Base-by-base conservation (phyloP, 2,113 vertebrate species). In the Anhinga anhinga region DNA sequence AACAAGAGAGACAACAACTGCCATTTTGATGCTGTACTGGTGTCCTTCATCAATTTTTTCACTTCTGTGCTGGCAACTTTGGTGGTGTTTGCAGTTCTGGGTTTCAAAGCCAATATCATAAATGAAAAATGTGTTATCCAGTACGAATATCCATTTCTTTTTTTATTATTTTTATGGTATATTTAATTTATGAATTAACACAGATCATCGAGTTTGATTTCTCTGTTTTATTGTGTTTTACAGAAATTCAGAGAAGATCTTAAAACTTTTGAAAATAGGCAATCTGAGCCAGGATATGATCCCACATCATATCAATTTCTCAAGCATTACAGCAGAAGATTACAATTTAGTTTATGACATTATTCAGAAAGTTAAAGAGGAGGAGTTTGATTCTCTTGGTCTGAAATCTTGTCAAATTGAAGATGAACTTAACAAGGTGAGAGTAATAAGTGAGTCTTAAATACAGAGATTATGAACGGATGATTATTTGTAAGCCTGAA, bases 1-100 rank as follows among this genome's bases (percentile, higher is more conserved):
- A 99, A 99, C 98, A 99, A 99, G 97, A 99, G 99, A 92, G 98
- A 99, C 98, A 99, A 99, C 98, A 99, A 99, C 98, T 99, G 99
- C 98, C 99, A 99, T 97, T 99, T 99, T 32, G 99, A 99, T 73
- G 99, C 99, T 86, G 99, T 99, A 71, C 97, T 99, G 93, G 99
- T 99, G 97, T 99, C 99, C 79, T 99, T 99, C 65, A 99, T 99
- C 98, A 99, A 99, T 94, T 99, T 99, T 98, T 99, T 99, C 98
- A 99, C 99, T 74, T 99, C 99, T 45, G 98, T 99, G 92, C 98
- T 99, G 98, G 99, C 99, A 95, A 99, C 99, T 17, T 95, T 99
- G 98, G 99, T 99, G 97, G 99, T 99, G 97, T 99, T 99, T 95
- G 99, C 99, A 23, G 99, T 99, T 95, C 98, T 99, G 93, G 99